phyloP scores from a whole-genome alignment of 1,140 invertebrate species.

The Leptinotarsa lineolata region DNA sequence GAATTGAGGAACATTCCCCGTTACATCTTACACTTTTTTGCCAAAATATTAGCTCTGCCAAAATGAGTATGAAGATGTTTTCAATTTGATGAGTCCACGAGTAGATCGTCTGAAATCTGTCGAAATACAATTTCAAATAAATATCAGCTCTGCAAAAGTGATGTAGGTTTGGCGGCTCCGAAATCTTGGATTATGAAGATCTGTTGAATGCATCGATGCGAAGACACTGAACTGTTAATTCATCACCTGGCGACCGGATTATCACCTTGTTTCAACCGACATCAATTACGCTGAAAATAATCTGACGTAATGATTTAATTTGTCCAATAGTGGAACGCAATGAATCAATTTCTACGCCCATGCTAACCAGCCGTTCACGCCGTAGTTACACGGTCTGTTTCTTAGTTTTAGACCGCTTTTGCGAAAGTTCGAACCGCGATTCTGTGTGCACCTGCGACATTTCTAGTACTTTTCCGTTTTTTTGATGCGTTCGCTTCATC shows the following conservation, averaged over 20 bases:
- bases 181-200: too few relatives aligned
- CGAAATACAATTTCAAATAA: too few relatives aligned
- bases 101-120: too few relatives aligned
- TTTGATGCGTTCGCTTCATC: not conserved
- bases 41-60: too few relatives aligned
- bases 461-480: not conserved
- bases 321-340: constrained; percentile 3
- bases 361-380: constrained; percentile 5
- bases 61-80: too few relatives aligned
- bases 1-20: too few relatives aligned
- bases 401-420: constrained; percentile 23
- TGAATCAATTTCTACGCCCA: constrained; percentile 13
- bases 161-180: too few relatives aligned
- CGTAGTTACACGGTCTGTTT: constrained; percentile 2
- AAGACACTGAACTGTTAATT: not conserved
- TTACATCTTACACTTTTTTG: too few relatives aligned
- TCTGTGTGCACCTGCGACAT: constrained; percentile 9
- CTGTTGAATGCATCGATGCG: not conserved
- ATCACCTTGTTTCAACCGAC: not conserved
- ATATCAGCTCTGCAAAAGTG: too few relatives aligned
- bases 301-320: not conserved
- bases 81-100: too few relatives aligned
- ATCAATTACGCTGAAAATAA: not conserved
- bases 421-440: constrained; percentile 14
- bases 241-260: not conserved